These are phyloP conservation scores for Pyxicephalus adspersus DNA, from an alignment of 2,113 vertebrate species.

Conservation along the genomic window DNA sequence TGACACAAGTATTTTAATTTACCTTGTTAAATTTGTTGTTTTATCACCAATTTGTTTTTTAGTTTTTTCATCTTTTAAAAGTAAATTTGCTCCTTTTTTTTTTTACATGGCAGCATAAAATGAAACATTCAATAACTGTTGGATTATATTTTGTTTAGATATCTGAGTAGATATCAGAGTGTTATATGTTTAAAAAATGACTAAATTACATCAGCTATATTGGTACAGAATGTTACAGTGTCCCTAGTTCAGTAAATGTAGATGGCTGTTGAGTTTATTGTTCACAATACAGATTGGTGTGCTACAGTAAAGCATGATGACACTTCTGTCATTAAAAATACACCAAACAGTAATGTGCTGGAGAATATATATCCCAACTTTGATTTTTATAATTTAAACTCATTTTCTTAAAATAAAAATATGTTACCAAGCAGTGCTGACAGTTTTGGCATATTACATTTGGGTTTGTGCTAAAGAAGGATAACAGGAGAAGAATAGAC, in stretches of 20 bases:
- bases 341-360: background rate
- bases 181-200: background rate
- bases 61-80: no score
- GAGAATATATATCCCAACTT: background rate
- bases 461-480: background rate
- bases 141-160: background rate
- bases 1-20: no score
- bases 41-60: no score
- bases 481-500: constrained; percentile 16
- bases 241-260: background rate
- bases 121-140: no score
- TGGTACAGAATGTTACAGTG: constrained; percentile 6
- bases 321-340: no score
- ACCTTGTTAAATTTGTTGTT: no score
- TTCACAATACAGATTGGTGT: background rate
- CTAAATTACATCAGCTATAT: background rate
- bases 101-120: no score
- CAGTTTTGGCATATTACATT: constrained; percentile 15
- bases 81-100: no score
- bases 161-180: background rate
- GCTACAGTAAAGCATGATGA: background rate
- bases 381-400: background rate
- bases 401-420: background rate
- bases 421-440: background rate
- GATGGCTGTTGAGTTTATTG: background rate